These are phyloP conservation scores for Sphaeramia orbicularis DNA, from an alignment of 2,797 vertebrate species.

Conservation along the genomic window DNA sequence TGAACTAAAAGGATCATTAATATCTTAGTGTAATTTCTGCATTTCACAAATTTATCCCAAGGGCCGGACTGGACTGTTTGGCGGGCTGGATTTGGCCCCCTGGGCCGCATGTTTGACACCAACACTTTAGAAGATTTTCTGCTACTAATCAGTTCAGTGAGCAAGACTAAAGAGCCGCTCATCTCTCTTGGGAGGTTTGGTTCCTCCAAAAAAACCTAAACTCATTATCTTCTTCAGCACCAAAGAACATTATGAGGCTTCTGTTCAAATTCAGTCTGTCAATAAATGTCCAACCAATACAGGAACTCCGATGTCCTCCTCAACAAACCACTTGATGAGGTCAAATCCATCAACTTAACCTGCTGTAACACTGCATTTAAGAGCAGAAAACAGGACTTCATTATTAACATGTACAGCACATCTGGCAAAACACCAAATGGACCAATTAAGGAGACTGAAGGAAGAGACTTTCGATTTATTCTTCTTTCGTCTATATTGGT, in stretches of 20 bases:
- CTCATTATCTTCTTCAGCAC: constrained; percentile 41
- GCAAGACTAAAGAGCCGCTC: background rate
- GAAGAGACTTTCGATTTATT: too few species aligned
- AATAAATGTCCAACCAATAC: constrained; percentile 25
- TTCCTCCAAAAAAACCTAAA: constrained; percentile 27
- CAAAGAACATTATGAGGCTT: constrained; percentile 32
- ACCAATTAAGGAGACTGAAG: too few species aligned
- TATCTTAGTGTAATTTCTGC: too few species aligned
- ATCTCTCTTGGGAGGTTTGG: constrained; percentile 17
- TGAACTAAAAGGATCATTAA: too few species aligned
- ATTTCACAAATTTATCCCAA: too few species aligned
- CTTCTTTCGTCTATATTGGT: too few species aligned
- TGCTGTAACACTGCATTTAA: background rate
- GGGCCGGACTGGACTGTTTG: too few species aligned
- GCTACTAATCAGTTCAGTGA: background rate
- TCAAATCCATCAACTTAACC: constrained; percentile 16
- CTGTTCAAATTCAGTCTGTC: constrained; percentile 27
- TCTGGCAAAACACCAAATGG: too few species aligned
- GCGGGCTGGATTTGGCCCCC: too few species aligned
- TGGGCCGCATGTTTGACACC: too few species aligned
- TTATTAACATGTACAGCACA: too few species aligned
- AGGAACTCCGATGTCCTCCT: background rate
- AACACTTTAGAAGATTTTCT: background rate
- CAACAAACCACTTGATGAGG: constrained; percentile 2
- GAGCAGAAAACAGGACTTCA: constrained; percentile 18